phyloP scores from a whole-genome alignment of 2,888 invertebrate genomes.

The Cataglyphis rosenhaueri region DNA sequence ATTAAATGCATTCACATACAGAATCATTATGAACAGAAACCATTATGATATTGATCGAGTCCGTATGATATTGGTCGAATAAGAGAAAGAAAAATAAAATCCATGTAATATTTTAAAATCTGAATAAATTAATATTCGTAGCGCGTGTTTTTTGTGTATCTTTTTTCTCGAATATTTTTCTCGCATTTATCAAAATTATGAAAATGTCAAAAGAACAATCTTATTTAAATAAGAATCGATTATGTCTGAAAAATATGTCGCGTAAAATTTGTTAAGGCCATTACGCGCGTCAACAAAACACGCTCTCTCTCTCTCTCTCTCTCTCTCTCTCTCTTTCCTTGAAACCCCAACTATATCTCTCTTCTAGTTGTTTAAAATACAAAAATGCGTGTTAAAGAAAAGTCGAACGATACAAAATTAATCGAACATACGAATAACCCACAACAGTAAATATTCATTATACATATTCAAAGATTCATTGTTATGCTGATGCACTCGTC shows the following conservation, averaged over 20 bases:
- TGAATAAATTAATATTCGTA: constrained; percentile 41
- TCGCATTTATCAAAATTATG: not conserved
- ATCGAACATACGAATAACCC: constrained; percentile 6
- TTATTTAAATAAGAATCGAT: not conserved
- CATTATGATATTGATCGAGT: not conserved
- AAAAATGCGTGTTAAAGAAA: not conserved
- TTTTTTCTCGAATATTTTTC: not conserved
- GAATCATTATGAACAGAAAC: not conserved
- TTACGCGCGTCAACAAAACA: not conserved
- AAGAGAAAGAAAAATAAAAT: not conserved
- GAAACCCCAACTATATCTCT: not conserved
- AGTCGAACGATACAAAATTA: not conserved
- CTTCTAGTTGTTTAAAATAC: no score
- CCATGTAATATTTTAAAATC: constrained; percentile 2
- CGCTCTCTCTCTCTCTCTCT: not conserved
- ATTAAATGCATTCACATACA: not conserved
- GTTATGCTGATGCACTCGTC: constrained; percentile 44
- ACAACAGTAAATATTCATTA: constrained; percentile 14
- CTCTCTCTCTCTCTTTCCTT: not conserved
- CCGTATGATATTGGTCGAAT: no score
- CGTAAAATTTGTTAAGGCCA: not conserved
- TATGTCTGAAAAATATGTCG: not conserved
- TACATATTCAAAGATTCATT: constrained; percentile 44
- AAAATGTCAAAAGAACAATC: not conserved
- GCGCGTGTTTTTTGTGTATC: not conserved